Base-by-base conservation (phyloP, 1,140 invertebrate genomes). In the Latrodectus geometricus region DNA sequence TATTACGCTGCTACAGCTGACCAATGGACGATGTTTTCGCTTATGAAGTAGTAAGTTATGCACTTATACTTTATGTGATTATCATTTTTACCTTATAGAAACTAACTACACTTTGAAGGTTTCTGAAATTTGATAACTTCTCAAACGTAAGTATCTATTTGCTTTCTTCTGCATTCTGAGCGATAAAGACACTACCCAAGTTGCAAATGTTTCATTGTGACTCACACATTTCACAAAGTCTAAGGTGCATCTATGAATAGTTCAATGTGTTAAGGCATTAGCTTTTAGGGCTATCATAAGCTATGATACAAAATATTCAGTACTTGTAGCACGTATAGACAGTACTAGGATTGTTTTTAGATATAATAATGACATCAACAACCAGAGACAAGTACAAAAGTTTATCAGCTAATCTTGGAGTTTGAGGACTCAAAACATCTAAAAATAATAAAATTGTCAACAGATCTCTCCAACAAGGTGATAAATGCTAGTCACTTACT, bases 301-400 rank as follows among this genome's bases (percentile, higher is more conserved):
- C n/a, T 14, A 76, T 54, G 17, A 76, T n/a, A 76, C 74, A 4
- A 76, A 76, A 76, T 76, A 54, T 76, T 76, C 50, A 4, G 74
- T 35, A 9, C 49, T 74, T 48, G 35, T 74, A 9, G 12, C 72
- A 8, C 11, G 14, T 12, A 14, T 20, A n/a, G 11, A 70, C 20
- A 65, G 17, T 17, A 17, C 61, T 65, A 11, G 9, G 11, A 11
- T 17, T 11, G 9, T 9, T 70, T 11, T 70, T 21, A 9, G 68
- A 70, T 21, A n/a, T 70, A 11, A 21, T 70, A 70, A 9, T 70
- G 9, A 70, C 9, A 12, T 9, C 68, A 15, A 9, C 68, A 70
- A 21, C 8, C 9, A 20, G 20, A 14, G 21, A 70, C 9, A 70
- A 70, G 20, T n/a, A 70, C 20, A 23, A 70, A 70, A 23, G 8